phyloP scores from a whole-genome alignment of 2,113 vertebrate species.

The Rhineura floridana region DNA sequence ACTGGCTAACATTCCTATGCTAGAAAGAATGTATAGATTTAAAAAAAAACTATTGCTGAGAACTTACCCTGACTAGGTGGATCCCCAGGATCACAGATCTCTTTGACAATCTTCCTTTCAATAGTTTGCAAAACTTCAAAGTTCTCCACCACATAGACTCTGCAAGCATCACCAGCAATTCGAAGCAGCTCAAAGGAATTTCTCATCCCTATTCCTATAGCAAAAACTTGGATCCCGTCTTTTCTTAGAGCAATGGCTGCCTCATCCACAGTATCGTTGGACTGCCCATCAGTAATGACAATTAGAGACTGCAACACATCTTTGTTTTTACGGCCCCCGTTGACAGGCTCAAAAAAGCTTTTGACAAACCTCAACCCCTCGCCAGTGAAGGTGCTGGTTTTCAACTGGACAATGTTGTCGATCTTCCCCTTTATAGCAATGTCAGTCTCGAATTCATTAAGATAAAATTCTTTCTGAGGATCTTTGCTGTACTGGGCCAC shows the following conservation, averaged over 20 bases:
- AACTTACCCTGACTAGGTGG: neutral
- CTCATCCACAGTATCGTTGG: constrained; percentile 62
- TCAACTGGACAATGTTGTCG: constrained; percentile 43
- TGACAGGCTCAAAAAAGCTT: constrained; percentile 66
- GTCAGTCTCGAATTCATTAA: constrained; percentile 62
- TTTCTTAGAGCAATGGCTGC: constrained; percentile 57
- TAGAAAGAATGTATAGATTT: neutral
- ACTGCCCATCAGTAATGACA: constrained; percentile 79
- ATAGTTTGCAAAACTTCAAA: constrained; percentile 65
- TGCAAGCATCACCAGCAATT: constrained; percentile 64
- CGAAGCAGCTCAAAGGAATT: constrained; percentile 67
- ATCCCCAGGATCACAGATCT: constrained; percentile 65
- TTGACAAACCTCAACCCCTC: constrained; percentile 61
- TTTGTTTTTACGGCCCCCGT: constrained; percentile 63
- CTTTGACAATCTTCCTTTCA: constrained; percentile 64
- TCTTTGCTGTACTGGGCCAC: constrained; percentile 76
- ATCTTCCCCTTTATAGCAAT: constrained; percentile 59
- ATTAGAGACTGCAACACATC: constrained; percentile 77
- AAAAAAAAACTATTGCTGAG: neutral
- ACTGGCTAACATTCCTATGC: neutral
- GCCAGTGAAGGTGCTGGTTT: constrained; percentile 65
- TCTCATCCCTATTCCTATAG: constrained; percentile 69
- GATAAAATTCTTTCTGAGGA: constrained; percentile 74
- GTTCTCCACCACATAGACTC: constrained; percentile 67
- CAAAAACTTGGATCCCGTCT: constrained; percentile 69